Percentiles rank a stretch among this genome's conserved stretches.
phyloP scores from a whole-genome alignment of 1,140 invertebrate genomes.

The Xylocopa sonorina region DNA sequence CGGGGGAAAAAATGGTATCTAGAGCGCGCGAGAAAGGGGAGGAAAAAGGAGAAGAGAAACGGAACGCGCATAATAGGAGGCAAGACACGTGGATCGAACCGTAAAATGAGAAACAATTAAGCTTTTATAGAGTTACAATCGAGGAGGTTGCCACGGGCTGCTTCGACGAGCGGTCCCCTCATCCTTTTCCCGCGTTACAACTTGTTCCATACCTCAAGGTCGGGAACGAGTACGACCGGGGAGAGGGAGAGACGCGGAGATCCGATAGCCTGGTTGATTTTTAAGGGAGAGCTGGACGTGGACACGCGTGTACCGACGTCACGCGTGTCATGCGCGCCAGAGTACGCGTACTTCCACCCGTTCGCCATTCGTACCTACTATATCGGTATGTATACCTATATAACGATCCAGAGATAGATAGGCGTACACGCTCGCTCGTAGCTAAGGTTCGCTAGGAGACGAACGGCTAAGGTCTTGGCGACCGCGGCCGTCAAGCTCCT shows the following conservation, averaged over 20 bases:
- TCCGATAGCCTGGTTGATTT: slow-evolving; percentile 63
- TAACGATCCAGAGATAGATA: too few relatives aligned
- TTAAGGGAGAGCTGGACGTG: slow-evolving; percentile 43
- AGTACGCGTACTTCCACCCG: slow-evolving; percentile 4
- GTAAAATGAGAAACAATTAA: slow-evolving; percentile 79
- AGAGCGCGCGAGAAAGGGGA: slow-evolving; percentile 36
- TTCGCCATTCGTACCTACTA: too few relatives aligned
- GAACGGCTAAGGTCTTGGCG: slow-evolving; percentile 2
- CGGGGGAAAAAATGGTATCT: neutral
- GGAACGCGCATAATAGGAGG: neutral
- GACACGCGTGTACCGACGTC: slow-evolving; percentile 18
- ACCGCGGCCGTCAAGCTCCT: neutral
- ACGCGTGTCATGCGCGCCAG: slow-evolving; percentile 38
- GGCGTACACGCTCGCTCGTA: too few relatives aligned
- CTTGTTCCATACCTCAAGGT: slow-evolving; percentile 77
- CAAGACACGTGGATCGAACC: slow-evolving; percentile 71
- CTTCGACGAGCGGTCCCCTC: slow-evolving; percentile 39
- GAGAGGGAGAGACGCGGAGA: slow-evolving; percentile 47
- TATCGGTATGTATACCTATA: too few relatives aligned
- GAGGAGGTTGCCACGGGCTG: slow-evolving; percentile 54
- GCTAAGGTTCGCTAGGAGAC: too few relatives aligned
- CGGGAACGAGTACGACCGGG: slow-evolving; percentile 56
- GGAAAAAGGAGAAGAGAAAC: too few relatives aligned
- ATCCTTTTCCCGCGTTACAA: slow-evolving; percentile 67
- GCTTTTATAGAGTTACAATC: slow-evolving; percentile 77